Percentiles rank a stretch among this genome's conserved stretches.
Conservation (phyloP, 2,797 vertebrate species). For the Alauda arvensis region DNA sequence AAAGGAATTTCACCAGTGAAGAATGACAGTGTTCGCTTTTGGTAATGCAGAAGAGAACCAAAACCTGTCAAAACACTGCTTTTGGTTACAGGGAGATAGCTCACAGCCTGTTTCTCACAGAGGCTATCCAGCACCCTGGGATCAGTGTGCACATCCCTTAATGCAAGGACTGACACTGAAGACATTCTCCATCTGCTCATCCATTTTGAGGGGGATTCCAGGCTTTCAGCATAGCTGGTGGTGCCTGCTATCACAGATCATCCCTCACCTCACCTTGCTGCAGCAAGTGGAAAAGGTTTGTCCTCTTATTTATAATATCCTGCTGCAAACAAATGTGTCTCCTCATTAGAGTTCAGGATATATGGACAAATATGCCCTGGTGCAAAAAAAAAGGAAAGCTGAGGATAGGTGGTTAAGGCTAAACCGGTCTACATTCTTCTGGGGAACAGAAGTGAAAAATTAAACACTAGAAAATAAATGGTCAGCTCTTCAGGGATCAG, state of each 20-base stretch:
- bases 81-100: neutral
- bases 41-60: neutral
- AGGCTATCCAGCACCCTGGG: neutral
- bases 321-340: neutral
- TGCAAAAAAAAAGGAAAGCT: neutral
- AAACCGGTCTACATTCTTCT: constrained; percentile 37
- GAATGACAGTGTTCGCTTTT: neutral
- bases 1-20: neutral
- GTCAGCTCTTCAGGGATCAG: constrained; percentile 35
- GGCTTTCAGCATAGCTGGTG: neutral
- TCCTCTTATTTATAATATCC: neutral
- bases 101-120: neutral
- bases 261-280: neutral
- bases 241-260: neutral
- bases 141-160: neutral
- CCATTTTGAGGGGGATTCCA: neutral
- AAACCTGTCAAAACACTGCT: neutral
- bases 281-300: neutral
- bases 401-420: neutral
- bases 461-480: constrained; percentile 53
- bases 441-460: constrained; percentile 60
- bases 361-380: fast-evolving
- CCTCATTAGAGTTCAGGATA: neutral
- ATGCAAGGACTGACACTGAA: neutral
- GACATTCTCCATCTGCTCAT: neutral